Percentiles rank a stretch among this genome's conserved stretches.
Evolutionary conservation across 2,888 invertebrate genomes (phyloP).

Genomic region (Elegia similella): DNA sequence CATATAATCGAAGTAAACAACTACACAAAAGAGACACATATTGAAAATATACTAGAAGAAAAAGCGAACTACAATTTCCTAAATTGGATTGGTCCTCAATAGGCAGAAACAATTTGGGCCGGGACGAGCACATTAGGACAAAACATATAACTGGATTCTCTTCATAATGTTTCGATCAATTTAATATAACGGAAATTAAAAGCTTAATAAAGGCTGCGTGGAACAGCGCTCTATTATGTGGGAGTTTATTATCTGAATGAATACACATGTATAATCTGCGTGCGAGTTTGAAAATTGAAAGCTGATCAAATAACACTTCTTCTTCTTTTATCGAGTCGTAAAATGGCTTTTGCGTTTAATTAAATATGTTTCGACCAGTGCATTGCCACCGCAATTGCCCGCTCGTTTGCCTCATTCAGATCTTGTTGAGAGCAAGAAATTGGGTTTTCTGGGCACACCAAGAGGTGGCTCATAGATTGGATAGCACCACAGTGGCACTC

Average conservation of each 20-base stretch:
- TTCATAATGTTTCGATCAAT: constrained; percentile 1
- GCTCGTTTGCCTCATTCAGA: too few relatives aligned
- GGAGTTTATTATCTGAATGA: not conserved
- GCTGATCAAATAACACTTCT: too few relatives aligned
- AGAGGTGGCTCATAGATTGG: too few relatives aligned
- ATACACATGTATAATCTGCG: too few relatives aligned
- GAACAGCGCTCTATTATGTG: not conserved
- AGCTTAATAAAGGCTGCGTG: not conserved
- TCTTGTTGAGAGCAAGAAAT: too few relatives aligned
- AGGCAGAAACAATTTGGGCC: constrained; percentile 7
- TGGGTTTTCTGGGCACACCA: too few relatives aligned
- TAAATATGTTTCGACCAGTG: too few relatives aligned
- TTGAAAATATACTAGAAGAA: not conserved
- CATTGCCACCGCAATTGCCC: too few relatives aligned
- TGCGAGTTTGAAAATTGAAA: too few relatives aligned
- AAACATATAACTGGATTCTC: not conserved
- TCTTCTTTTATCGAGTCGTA: too few relatives aligned
- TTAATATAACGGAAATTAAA: constrained; percentile 8
- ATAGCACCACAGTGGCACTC: too few relatives aligned
- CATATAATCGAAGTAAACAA: not conserved
- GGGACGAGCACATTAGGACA: not conserved
- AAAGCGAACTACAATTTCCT: constrained; percentile 9
- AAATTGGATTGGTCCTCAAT: constrained; percentile 11
- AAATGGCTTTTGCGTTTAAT: too few relatives aligned
- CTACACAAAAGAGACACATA: not conserved